Percentiles rank a stretch among this genome's conserved stretches.
Conservation (phyloP, 1,140 invertebrate species). For the Liolophura sinensis region DNA sequence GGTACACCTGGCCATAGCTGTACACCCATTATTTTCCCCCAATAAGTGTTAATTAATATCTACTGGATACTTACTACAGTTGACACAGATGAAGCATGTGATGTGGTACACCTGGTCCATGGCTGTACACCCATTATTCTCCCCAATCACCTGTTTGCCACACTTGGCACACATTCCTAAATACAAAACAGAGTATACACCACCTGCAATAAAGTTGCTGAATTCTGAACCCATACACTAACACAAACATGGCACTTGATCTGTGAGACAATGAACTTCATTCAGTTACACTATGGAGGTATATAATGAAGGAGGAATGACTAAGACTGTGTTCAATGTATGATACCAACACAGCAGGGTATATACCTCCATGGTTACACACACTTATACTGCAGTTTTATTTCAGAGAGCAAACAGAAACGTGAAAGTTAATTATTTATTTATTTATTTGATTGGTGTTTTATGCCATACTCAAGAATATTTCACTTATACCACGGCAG, state of each 20-base stretch:
- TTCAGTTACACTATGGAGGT: no score
- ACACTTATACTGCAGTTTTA: no score
- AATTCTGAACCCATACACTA: neutral
- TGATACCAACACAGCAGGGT: no score
- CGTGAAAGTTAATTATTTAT: no score
- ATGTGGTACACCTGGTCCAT: slow-evolving; percentile 97
- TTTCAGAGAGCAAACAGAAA: no score
- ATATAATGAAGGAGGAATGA: no score
- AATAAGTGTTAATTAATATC: slow-evolving; percentile 70
- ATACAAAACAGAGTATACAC: slow-evolving; percentile 29
- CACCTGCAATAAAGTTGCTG: neutral
- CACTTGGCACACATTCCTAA: slow-evolving; percentile 86
- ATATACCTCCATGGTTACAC: no score
- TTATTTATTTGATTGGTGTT: no score
- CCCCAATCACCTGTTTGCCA: slow-evolving; percentile 85
- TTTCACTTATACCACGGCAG: no score
- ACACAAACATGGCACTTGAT: neutral
- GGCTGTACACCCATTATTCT: slow-evolving; percentile 91
- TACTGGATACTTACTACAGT: slow-evolving; percentile 69
- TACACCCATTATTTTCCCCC: slow-evolving; percentile 90
- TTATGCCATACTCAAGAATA: no score
- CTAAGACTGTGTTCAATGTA: no score
- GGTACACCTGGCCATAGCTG: slow-evolving; percentile 94
- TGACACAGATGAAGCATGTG: slow-evolving; percentile 88
- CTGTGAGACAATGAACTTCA: no score